phyloP scores from a whole-genome alignment of 2,888 invertebrate species.

The Leucoma salicis region DNA sequence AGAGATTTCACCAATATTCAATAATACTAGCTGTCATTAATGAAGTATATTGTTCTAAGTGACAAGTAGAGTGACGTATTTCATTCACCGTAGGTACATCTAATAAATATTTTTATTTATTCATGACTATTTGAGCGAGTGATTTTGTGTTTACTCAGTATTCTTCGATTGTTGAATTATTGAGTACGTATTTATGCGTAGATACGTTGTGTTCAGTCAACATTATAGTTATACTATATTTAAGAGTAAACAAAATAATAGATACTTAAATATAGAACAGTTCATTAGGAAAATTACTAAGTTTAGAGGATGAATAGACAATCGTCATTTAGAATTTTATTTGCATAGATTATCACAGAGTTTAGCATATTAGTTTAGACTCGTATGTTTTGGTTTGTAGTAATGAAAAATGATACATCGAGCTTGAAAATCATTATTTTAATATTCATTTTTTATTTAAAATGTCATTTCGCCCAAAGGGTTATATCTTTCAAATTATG shows the following conservation, averaged over 20 bases:
- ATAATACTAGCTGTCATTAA: conserved; percentile 43
- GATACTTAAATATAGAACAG: conserved; percentile 53
- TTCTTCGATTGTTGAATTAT: conserved; percentile 37
- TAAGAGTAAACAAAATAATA: conserved; percentile 53
- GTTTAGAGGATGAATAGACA: conserved; percentile 79
- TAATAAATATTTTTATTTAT: conserved; percentile 34
- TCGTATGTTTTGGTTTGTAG: conserved; percentile 46
- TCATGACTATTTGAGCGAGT: conserved; percentile 30
- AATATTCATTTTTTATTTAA: too few species aligned
- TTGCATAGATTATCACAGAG: conserved; percentile 60
- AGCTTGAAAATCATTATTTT: conserved; percentile 78
- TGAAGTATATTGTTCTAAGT: conserved; percentile 37
- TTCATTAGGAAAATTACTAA: conserved; percentile 70
- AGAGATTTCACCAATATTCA: conserved; percentile 28
- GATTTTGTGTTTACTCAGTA: conserved; percentile 34
- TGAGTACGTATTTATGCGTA: conserved; percentile 22
- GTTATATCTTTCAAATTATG: too few species aligned
- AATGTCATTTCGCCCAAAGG: too few species aligned
- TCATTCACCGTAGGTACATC: conserved; percentile 28
- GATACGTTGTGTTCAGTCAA: conserved; percentile 52
- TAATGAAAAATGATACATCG: conserved; percentile 65
- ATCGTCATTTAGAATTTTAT: conserved; percentile 62
- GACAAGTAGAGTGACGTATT: conserved; percentile 41
- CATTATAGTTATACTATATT: conserved; percentile 44
- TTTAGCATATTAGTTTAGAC: conserved; percentile 70